These are phyloP conservation scores for Microchirus variegatus DNA, from an alignment of 2,797 vertebrate genomes.

Conservation along the genomic window DNA sequence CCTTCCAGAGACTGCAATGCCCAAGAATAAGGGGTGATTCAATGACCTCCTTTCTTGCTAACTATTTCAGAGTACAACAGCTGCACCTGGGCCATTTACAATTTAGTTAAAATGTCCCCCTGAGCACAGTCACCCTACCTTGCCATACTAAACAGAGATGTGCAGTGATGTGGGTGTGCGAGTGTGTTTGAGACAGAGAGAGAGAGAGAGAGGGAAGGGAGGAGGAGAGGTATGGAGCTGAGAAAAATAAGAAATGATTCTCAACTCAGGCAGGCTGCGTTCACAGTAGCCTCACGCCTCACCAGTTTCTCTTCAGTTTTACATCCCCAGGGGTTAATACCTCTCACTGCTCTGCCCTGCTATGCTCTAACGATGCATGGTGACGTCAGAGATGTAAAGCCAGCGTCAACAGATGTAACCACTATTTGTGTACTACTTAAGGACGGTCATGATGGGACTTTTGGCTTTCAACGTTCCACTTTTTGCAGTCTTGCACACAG, in stretches of 20 bases:
- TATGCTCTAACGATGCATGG: constrained; percentile 50
- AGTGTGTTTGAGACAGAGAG: constrained; percentile 17
- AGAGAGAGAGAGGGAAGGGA: constrained; percentile 6
- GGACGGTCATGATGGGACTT: constrained; percentile 30
- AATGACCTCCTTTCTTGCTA: constrained; percentile 66
- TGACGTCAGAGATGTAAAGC: constrained; percentile 47
- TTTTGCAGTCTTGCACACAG: constrained; percentile 7
- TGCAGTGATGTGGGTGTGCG: constrained; percentile 27
- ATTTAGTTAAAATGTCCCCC: constrained; percentile 72
- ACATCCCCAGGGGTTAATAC: constrained; percentile 68
- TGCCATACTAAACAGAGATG: constrained; percentile 60
- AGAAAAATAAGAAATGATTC: constrained; percentile 66
- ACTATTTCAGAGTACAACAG: constrained; percentile 65
- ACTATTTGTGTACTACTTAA: constrained; percentile 42
- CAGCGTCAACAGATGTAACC: constrained; percentile 51
- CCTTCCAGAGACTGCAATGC: constrained; percentile 52
- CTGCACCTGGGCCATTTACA: constrained; percentile 68
- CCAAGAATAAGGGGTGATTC: constrained; percentile 59
- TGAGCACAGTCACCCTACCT: constrained; percentile 61
- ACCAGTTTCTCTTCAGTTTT: constrained; percentile 61
- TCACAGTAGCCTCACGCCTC: constrained; percentile 57
- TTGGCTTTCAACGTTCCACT: constrained; percentile 21
- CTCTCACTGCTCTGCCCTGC: constrained; percentile 46
- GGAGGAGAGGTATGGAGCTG: constrained; percentile 19
- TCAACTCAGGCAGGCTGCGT: constrained; percentile 56